These are phyloP conservation scores for Lepilemur septentrionalis DNA, from an alignment of 2,797 vertebrate genomes.

Conservation along the genomic window DNA sequence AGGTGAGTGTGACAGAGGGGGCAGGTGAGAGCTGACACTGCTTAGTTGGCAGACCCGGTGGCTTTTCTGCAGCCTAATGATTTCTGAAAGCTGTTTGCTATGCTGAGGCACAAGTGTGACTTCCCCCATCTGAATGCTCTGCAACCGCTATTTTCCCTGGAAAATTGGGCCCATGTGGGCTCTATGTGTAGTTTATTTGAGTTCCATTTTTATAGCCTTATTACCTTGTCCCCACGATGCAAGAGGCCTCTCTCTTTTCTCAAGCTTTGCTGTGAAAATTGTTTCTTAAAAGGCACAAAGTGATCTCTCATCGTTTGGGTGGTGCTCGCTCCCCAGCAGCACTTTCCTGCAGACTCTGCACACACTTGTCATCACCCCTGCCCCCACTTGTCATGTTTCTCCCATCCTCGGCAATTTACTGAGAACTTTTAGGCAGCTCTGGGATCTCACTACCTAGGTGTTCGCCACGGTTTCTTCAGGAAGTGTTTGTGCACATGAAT, in stretches of 20 bases:
- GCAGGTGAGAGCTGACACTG: not conserved
- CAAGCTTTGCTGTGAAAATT: constrained; percentile 70
- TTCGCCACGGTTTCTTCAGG: not conserved
- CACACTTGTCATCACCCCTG: not conserved
- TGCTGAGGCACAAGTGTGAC: constrained; percentile 53
- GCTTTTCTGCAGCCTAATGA: constrained; percentile 58
- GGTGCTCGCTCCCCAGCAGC: not conserved
- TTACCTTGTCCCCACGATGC: constrained; percentile 75
- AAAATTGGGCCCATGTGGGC: constrained; percentile 75
- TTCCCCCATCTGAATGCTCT: constrained; percentile 54
- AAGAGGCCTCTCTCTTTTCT: constrained; percentile 53
- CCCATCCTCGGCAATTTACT: constrained; percentile 38
- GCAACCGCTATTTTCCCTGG: constrained; percentile 69
- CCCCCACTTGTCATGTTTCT: constrained; percentile 27
- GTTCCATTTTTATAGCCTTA: constrained; percentile 76
- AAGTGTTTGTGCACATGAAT: not conserved
- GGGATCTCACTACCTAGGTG: not conserved
- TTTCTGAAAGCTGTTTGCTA: constrained; percentile 52
- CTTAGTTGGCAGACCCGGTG: constrained; percentile 21
- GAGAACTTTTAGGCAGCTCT: constrained; percentile 51
- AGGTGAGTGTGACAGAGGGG: not conserved
- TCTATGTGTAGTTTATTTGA: constrained; percentile 70
- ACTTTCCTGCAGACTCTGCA: not conserved
- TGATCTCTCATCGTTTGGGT: constrained; percentile 39
- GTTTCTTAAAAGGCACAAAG: constrained; percentile 72